Percentiles rank a stretch among this genome's conserved stretches.
Conservation (phyloP, 2,797 vertebrate genomes). For the Petrocephalus schoutedeni region DNA sequence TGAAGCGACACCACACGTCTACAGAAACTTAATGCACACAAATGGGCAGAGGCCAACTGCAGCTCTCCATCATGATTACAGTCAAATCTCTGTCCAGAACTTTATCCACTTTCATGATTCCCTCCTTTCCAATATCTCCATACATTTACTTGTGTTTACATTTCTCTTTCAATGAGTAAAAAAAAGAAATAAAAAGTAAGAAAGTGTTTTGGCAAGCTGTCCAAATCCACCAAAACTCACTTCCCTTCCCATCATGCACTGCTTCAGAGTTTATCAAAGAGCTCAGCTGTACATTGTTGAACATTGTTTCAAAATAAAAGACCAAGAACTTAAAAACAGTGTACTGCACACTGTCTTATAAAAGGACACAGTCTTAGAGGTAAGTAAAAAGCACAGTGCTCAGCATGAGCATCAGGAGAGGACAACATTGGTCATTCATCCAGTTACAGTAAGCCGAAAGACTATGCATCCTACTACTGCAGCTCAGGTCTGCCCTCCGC, state of each 20-base stretch:
- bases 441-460: not conserved
- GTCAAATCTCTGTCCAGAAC: not conserved
- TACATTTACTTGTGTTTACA: not conserved
- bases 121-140: not conserved
- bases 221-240: not conserved
- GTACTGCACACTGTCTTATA: not conserved
- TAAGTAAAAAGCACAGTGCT: not conserved
- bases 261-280: not conserved
- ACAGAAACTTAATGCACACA: not conserved
- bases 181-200: not conserved
- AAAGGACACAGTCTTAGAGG: not conserved
- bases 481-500: constrained; percentile 2
- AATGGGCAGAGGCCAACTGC: not conserved
- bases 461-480: not conserved
- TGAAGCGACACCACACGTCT: constrained; percentile 28
- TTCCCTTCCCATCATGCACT: not conserved
- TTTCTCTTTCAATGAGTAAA: not conserved
- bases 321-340: not conserved
- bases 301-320: not conserved
- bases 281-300: not conserved
- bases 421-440: not conserved
- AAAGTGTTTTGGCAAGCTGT: not conserved
- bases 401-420: not conserved
- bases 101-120: not conserved
- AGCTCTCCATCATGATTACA: not conserved